Conservation (phyloP, 2,888 invertebrate genomes). For the Sipha maydis region DNA sequence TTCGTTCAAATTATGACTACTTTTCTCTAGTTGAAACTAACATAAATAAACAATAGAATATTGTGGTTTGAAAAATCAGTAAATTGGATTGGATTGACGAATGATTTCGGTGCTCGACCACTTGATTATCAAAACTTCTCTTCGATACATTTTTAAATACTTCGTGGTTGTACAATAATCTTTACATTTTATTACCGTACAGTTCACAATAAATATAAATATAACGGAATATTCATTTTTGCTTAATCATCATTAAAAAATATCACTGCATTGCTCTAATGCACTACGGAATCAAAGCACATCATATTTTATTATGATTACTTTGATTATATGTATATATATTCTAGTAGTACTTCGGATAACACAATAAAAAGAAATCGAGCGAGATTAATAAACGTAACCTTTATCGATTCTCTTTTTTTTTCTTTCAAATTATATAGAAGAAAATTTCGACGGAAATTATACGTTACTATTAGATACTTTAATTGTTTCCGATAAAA, state of each 20-base stretch:
- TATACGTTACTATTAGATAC: neutral
- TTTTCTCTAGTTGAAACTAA: too few species aligned
- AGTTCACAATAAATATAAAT: neutral
- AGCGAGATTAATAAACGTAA: neutral
- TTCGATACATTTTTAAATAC: too few species aligned
- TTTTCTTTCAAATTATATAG: neutral
- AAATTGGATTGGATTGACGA: too few species aligned
- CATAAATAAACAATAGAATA: too few species aligned
- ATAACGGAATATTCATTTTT: neutral
- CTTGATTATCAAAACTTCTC: too few species aligned
- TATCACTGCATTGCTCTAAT: too few species aligned
- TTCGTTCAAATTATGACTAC: too few species aligned
- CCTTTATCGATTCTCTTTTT: neutral
- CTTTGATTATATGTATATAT: too few species aligned
- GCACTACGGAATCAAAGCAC: neutral
- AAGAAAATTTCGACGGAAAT: neutral
- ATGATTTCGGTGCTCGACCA: too few species aligned
- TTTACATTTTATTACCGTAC: too few species aligned
- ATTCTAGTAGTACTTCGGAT: neutral
- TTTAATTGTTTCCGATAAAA: neutral
- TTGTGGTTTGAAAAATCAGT: too few species aligned
- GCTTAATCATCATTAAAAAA: neutral
- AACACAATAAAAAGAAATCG: neutral
- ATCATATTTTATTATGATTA: neutral
- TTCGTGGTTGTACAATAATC: too few species aligned